phyloP scores from a whole-genome alignment of 1,140 invertebrate genomes.

The Chlorops oryzae region DNA sequence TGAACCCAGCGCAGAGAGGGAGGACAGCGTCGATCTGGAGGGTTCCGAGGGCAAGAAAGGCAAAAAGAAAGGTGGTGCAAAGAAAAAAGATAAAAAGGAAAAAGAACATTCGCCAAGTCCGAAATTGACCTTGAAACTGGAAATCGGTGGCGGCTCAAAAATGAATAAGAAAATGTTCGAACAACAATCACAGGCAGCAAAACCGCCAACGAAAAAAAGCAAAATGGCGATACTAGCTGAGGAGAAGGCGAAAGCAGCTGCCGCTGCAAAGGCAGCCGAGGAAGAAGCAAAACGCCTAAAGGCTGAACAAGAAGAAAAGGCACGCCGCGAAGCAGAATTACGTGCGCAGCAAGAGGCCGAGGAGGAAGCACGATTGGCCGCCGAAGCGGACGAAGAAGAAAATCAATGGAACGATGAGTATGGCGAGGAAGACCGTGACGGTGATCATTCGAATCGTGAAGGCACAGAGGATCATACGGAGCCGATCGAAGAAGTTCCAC shows the following conservation, averaged over 20 bases:
- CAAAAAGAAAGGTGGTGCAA: slow-evolving; percentile 40
- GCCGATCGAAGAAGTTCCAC: slow-evolving; percentile 13
- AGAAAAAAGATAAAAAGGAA: slow-evolving; percentile 46
- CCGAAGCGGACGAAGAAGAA: slow-evolving; percentile 33
- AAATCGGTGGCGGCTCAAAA: slow-evolving; percentile 42
- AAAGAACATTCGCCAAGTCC: too few relatives aligned
- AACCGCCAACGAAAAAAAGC: slow-evolving; percentile 45
- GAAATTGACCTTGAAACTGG: slow-evolving; percentile 45
- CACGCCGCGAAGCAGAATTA: slow-evolving; percentile 35
- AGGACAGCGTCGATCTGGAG: slow-evolving; percentile 13
- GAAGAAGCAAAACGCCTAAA: slow-evolving; percentile 37
- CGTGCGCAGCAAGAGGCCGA: too few relatives aligned
- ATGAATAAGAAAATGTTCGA: slow-evolving; percentile 46
- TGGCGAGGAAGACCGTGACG: slow-evolving; percentile 9
- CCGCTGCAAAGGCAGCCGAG: slow-evolving; percentile 38
- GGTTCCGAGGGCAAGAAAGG: slow-evolving; percentile 34
- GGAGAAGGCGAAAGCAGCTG: slow-evolving; percentile 35
- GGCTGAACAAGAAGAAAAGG: slow-evolving; percentile 40
- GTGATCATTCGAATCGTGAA: slow-evolving; percentile 28
- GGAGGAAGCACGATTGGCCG: slow-evolving; percentile 14
- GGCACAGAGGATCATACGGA: too few relatives aligned
- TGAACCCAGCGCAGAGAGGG: background rate
- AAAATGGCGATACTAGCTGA: slow-evolving; percentile 45
- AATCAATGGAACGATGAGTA: too few relatives aligned
- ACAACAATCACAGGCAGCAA: slow-evolving; percentile 29